Percentiles rank a stretch among this genome's conserved stretches.
phyloP scores from a whole-genome alignment of 2,888 invertebrate species.

The Corythucha ciliata region DNA sequence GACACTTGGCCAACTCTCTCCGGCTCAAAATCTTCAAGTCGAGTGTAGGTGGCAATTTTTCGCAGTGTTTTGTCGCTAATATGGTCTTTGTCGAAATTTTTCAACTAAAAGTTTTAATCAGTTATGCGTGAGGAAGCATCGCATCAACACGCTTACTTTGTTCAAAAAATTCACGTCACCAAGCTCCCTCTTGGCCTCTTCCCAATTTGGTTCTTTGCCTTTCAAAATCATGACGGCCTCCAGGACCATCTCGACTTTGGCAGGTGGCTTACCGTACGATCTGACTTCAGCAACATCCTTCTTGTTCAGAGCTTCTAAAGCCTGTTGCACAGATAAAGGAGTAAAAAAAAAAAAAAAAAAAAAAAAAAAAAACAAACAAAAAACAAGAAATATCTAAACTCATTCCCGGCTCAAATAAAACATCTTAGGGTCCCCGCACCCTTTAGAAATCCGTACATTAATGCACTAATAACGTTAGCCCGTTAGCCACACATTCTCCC shows the following conservation, averaged over 20 bases:
- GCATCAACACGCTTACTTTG: conserved; percentile 39
- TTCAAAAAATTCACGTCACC: conserved; percentile 71
- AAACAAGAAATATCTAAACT: no score
- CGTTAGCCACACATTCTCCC: no score
- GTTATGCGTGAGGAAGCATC: no score
- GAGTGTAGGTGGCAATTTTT: conserved; percentile 68
- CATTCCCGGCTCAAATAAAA: no score
- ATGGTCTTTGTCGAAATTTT: conserved; percentile 82
- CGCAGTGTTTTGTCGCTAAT: conserved; percentile 71
- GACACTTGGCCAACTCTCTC: conserved; percentile 80
- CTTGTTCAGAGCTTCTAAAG: conserved; percentile 70
- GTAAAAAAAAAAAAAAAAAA: not conserved
- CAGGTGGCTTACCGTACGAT: conserved; percentile 77
- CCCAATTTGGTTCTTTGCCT: conserved; percentile 73
- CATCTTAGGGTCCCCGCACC: no score
- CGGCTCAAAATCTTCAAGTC: conserved; percentile 75
- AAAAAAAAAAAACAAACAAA: not conserved
- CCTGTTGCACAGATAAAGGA: conserved; percentile 41
- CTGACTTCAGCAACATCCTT: conserved; percentile 84
- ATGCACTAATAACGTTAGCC: no score
- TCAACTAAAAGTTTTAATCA: conserved; percentile 49
- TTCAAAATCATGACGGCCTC: conserved; percentile 79
- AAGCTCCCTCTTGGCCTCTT: conserved; percentile 74
- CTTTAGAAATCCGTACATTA: not conserved
- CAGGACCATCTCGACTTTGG: conserved; percentile 80